Evolutionary conservation across 2,888 invertebrate species (phyloP), one percentile per base, ranked within the genome.

Genomic region (Pristionchus entomophagus): DNA sequence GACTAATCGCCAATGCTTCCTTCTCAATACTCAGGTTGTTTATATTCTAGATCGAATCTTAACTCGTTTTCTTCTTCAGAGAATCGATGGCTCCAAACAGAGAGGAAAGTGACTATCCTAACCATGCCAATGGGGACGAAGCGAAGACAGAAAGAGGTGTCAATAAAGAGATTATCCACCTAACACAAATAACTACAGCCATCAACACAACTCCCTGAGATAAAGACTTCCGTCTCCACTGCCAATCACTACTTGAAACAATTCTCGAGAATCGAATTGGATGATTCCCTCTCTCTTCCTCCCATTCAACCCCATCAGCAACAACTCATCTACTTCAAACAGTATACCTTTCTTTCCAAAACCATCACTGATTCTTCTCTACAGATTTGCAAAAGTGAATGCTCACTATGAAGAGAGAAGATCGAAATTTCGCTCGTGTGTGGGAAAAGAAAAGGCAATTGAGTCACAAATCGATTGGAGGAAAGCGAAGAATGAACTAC

Each of bases 81-180:
- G 41, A 77, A 77, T 80, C 80, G 80, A 80, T 80, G 80, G 80
- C 14, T n/a, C 8, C 14, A 53, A 80, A 80, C 80, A 29, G 80
- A 80, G 38, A 49, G 80, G 26, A 80, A 80, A 53, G 51, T 80
- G 35, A 80, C 80, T 22, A 51, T 80, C 19, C 29, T 80, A 17
- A 53, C 80, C 6, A 32, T 53, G 49, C 35, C 80, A 53, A 80
- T 49, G 49, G 53, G 38, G 26, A 53, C 51, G 32, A 80, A 80
- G 53, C 22, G 53, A 41, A 53, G 26, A 32, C n/a, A 29, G 26
- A 77, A 77, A 41, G 41, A 77, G n/a, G 77, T 77, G 19, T 4
- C 8, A 41, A 69, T 69, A 22, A 29, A 22, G 19, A n/a, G 65
- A 32, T 65, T 6, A 3, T 32, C 8, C 32, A 35, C n/a, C n/a